Percentiles rank a stretch among this genome's conserved stretches.
phyloP scores from a whole-genome alignment of 2,888 invertebrate genomes.

The Drosophila cracens region DNA sequence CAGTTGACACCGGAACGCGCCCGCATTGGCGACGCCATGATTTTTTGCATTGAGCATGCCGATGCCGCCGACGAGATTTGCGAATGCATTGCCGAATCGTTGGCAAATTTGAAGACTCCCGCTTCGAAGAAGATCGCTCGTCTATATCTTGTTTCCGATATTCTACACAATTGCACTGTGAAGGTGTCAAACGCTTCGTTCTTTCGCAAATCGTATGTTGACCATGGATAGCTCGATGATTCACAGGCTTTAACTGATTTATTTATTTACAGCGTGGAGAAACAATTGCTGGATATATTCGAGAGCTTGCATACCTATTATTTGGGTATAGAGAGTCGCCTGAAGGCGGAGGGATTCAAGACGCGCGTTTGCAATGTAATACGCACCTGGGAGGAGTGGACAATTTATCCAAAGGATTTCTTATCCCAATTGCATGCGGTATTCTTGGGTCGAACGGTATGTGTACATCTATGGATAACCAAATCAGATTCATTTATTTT shows the following conservation, averaged over 20 bases:
- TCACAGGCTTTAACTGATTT: background rate
- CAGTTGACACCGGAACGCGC: conserved; percentile 92
- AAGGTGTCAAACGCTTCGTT: conserved; percentile 98
- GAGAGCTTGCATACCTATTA: conserved; percentile 90
- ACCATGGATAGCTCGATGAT: background rate
- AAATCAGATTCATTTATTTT: conserved; percentile 4
- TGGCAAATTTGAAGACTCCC: conserved; percentile 91
- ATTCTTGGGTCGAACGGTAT: conserved; percentile 91
- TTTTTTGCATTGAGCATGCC: conserved; percentile 99
- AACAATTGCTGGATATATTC: conserved; percentile 91
- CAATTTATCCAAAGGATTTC: conserved; percentile 97
- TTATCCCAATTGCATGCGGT: conserved; percentile 94
- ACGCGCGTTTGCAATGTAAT: conserved; percentile 94
- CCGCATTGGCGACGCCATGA: conserved; percentile 97
- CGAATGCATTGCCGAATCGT: conserved; percentile 94
- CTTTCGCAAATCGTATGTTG: conserved; percentile 92
- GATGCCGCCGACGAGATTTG: conserved; percentile 98
- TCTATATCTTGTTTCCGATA: conserved; percentile 97
- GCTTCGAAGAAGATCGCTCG: conserved; percentile 96
- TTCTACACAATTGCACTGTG: conserved; percentile 98
- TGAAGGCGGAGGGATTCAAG: conserved; percentile 98
- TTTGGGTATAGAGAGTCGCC: conserved; percentile 90
- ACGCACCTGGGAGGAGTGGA: conserved; percentile 99
- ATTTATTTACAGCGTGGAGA: conserved; percentile 90
- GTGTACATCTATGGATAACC: conserved; percentile 41